Evolutionary conservation across 2,888 invertebrate species (phyloP), one percentile per base, ranked within the genome.

Genomic region (Lithophane socia): DNA sequence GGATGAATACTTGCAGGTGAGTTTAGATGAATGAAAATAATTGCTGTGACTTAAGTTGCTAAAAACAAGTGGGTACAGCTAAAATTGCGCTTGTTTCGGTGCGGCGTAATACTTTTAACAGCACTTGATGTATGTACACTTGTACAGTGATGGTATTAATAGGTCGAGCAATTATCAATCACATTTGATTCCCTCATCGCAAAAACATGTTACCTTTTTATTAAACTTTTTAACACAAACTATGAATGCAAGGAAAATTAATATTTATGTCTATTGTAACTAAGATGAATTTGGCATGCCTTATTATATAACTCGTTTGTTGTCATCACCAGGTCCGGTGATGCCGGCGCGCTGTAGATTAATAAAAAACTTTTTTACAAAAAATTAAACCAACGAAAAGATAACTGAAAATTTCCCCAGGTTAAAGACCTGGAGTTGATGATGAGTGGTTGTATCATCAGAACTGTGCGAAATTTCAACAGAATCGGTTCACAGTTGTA

Each of bases 1-100:
- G 92, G 97, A 98, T 80, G 98, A 98, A 94, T 99, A 98, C 94
- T 96, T 99, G 81, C 97, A 97, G 94, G 97, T 97, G 89, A 80
- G 77, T 58, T 54, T 42, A 56, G 12, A 65, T 29, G 8, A 18
- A 54, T 13, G 7, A 63, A 73, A 63, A 24, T 10, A 73, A 47
- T 44, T 16, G 7, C 7, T 54, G 16, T 24, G 18, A 37, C 12
- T 29, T 68, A 29, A 52, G 37, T 3, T 37, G 3, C 9, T 49
- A 65, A 5, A 60, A 37, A n/a, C 29, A 49, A 24, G 18, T 18
- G 37, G n/a, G 37, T 13, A 5, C n/a, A 65, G 29, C 16, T 2
- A 66, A 49, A 21, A 73, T 42, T 64, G 13, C n/a, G 64, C 64
- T 64, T 42, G n/a, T 64, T 3, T n/a, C n/a, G n/a, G 1, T 42